A percentile compares a stretch with the other conserved stretches of the same genome.
phyloP scores from a whole-genome alignment of 2,888 invertebrate species.

The Tachystola acroxantha region DNA sequence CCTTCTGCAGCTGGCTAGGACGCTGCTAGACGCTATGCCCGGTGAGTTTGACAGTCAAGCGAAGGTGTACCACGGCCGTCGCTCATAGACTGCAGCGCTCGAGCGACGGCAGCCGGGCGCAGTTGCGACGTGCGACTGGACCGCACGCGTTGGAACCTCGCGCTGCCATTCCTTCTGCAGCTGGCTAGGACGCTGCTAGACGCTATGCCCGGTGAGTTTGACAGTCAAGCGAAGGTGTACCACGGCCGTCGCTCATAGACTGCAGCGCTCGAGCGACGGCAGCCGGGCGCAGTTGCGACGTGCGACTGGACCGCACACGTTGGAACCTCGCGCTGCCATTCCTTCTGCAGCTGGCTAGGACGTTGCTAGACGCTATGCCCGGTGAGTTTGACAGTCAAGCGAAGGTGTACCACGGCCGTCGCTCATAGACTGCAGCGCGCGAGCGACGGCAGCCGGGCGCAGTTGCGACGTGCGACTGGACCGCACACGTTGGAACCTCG shows the following conservation, averaged over 20 bases:
- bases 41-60: conserved; percentile 33
- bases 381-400: conserved; percentile 33
- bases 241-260: conserved; percentile 76
- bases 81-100: conserved; percentile 75
- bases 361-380: conserved; percentile 80
- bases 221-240: too few species aligned
- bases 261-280: conserved; percentile 78
- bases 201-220: conserved; percentile 70
- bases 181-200: conserved; percentile 80
- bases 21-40: conserved; percentile 80
- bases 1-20: conserved; percentile 77
- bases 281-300: conserved; percentile 81
- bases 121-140: conserved; percentile 85
- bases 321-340: conserved; percentile 87
- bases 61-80: too few species aligned
- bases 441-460: conserved; percentile 80
- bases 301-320: conserved; percentile 84
- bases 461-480: conserved; percentile 85
- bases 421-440: conserved; percentile 75
- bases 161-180: conserved; percentile 83
- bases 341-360: conserved; percentile 77
- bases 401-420: too few species aligned
- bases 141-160: conserved; percentile 83
- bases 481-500: conserved; percentile 83
- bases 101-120: conserved; percentile 80